These are phyloP conservation scores for Atrichornis clamosus DNA, from an alignment of 2,113 vertebrate species.

Conservation along the genomic window DNA sequence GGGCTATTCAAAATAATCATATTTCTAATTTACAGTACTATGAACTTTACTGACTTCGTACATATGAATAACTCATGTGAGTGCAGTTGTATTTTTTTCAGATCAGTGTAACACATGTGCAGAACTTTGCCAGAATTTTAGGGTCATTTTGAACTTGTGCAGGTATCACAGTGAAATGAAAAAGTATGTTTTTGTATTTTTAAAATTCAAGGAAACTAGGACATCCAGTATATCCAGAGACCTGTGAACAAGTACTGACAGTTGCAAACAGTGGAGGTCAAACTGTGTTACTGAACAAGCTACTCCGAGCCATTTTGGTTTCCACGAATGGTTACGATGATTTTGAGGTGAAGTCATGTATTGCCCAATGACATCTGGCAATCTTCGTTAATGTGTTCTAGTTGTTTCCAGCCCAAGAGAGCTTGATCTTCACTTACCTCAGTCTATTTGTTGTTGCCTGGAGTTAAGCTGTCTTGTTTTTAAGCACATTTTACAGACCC, in stretches of 20 bases:
- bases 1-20: neutral
- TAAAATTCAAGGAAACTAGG: slow-evolving; percentile 5
- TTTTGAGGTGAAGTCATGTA: neutral
- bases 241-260: neutral
- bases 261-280: neutral
- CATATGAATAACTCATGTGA: neutral
- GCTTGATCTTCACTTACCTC: neutral
- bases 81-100: neutral
- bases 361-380: slow-evolving; percentile 9
- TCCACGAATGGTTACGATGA: neutral
- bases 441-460: neutral
- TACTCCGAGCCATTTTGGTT: neutral
- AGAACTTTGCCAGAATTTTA: neutral
- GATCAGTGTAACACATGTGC: neutral
- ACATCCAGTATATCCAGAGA: neutral
- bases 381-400: neutral
- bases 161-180: neutral
- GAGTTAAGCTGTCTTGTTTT: neutral
- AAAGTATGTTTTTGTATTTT: neutral
- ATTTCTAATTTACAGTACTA: neutral
- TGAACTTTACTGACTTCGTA: neutral
- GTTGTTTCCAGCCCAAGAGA: slow-evolving; percentile 5
- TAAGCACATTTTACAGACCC: neutral
- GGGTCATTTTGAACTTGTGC: neutral
- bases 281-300: neutral